phyloP scores from a whole-genome alignment of 1,140 invertebrate species.

The Scaptomyza hsui region DNA sequence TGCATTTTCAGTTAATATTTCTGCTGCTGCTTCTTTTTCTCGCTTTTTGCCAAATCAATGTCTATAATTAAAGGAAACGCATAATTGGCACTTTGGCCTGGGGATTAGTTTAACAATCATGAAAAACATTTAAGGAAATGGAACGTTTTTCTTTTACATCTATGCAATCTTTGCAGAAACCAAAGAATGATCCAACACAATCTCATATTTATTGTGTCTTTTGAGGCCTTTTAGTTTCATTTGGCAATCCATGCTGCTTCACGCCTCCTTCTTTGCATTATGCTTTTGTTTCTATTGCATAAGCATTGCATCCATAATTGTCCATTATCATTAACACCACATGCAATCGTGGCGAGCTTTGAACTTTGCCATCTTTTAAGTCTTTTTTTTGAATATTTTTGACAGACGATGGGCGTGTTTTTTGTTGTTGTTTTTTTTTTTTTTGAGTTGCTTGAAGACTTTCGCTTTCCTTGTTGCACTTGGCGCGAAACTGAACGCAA shows the following conservation, averaged over 20 bases:
- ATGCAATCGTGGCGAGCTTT: conserved; percentile 43
- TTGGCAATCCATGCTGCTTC: conserved; percentile 1
- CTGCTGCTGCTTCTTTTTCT: not conserved
- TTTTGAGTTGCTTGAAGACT: conserved; percentile 24
- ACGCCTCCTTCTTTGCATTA: conserved; percentile 7
- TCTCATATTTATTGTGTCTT: no score
- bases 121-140: conserved; percentile 14
- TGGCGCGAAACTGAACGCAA: conserved; percentile 43
- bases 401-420: not conserved
- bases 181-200: no score
- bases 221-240: conserved; percentile 20
- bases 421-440: not conserved
- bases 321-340: conserved; percentile 58
- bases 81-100: conserved; percentile 59
- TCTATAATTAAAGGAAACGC: conserved; percentile 71
- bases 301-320: conserved; percentile 51
- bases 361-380: conserved; percentile 48
- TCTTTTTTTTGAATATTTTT: not conserved
- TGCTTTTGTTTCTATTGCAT: conserved; percentile 30
- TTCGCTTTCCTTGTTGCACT: conserved; percentile 63
- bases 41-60: conserved; percentile 46
- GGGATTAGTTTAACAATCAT: conserved; percentile 4
- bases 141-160: not conserved
- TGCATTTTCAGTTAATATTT: conserved; percentile 45
- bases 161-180: no score